Evolutionary conservation across 2,797 vertebrate genomes (phyloP).

Genomic region (Euphonia xanthogaster): DNA sequence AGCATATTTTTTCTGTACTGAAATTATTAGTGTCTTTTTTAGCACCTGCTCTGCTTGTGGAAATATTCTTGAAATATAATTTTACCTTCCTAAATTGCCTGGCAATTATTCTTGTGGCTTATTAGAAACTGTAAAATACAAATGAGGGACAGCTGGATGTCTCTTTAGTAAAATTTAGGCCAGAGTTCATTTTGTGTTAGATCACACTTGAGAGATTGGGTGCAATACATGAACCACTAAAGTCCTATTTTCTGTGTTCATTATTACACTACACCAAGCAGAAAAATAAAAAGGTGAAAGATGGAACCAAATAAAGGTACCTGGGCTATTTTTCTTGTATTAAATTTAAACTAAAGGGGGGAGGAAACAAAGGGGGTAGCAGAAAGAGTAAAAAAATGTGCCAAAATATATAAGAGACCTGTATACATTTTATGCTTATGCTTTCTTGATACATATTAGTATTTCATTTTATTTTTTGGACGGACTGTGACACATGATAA

Average conservation of each 20-base stretch:
- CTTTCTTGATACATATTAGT: neutral
- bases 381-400: rapidly evolving
- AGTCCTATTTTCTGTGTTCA: neutral
- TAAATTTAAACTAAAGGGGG: neutral
- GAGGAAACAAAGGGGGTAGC: neutral
- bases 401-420: neutral
- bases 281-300: neutral
- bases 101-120: neutral
- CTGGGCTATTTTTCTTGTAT: neutral
- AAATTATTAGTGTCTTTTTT: neutral
- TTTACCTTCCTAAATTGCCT: neutral
- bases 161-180: neutral
- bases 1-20: neutral
- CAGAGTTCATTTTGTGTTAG: neutral
- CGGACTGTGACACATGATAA: too few species aligned
- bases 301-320: neutral
- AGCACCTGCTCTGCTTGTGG: neutral
- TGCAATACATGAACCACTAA: neutral
- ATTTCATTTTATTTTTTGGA: neutral
- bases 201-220: neutral
- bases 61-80: neutral
- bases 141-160: neutral
- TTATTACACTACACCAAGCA: neutral
- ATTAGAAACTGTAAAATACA: neutral
- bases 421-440: neutral